These are phyloP conservation scores for Cephonodes hylas DNA, from an alignment of 2,888 invertebrate genomes.

Conservation along the genomic window DNA sequence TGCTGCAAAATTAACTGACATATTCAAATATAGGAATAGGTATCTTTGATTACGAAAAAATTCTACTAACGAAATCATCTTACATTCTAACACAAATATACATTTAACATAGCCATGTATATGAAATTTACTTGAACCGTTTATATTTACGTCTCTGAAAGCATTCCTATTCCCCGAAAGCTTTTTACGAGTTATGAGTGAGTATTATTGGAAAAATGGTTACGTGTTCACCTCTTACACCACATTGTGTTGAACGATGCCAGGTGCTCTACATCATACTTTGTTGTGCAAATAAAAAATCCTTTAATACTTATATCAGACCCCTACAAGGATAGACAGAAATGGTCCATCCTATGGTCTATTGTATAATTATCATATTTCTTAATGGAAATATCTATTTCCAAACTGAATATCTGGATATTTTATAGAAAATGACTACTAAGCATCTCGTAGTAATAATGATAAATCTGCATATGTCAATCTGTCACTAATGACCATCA, in stretches of 20 bases:
- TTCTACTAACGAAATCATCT: not conserved
- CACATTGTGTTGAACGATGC: not conserved
- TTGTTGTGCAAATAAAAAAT: no score
- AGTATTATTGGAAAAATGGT: slow-evolving; percentile 15
- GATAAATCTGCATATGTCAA: not conserved
- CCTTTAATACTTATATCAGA: not conserved
- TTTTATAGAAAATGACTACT: no score
- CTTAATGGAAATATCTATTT: no score
- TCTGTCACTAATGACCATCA: no score
- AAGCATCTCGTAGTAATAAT: not conserved
- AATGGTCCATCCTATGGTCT: no score
- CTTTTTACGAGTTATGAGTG: slow-evolving; percentile 17
- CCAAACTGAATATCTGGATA: no score
- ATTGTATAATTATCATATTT: no score
- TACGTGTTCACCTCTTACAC: not conserved
- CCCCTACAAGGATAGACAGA: no score
- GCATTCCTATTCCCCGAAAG: slow-evolving; percentile 17
- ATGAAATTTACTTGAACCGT: slow-evolving; percentile 9
- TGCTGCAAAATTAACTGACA: no score
- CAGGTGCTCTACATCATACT: no score
- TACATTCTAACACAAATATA: not conserved
- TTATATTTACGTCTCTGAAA: slow-evolving; percentile 15
- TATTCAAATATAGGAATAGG: no score
- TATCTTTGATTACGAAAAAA: not conserved
- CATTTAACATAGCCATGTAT: not conserved